These are phyloP conservation scores for Mesodorylaimus sp. DNA, from an alignment of 2,888 invertebrate genomes.

Conservation along the genomic window DNA sequence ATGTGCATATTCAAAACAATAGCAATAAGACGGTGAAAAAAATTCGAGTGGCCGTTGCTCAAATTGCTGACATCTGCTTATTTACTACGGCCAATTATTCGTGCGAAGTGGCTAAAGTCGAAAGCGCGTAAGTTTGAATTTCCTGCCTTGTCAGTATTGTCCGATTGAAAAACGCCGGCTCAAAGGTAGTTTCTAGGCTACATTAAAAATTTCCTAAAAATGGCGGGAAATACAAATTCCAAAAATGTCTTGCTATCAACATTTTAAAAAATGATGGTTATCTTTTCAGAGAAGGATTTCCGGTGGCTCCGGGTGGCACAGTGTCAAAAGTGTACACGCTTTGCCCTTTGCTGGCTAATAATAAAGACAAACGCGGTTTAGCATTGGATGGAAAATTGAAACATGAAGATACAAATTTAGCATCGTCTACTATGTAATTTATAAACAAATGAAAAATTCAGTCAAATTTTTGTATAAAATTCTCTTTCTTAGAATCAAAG, in stretches of 20 bases:
- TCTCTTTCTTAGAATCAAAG: too few relatives aligned
- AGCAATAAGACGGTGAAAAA: conserved; percentile 95
- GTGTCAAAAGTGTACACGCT: conserved; percentile 87
- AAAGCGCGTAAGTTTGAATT: conserved; percentile 70
- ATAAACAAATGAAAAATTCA: too few relatives aligned
- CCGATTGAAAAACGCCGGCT: conserved; percentile 6
- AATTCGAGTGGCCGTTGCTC: conserved; percentile 67
- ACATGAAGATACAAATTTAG: conserved; percentile 95
- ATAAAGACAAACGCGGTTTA: conserved; percentile 92
- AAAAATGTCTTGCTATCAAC: too few relatives aligned
- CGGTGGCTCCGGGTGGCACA: conserved; percentile 82
- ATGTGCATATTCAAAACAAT: conserved; percentile 97
- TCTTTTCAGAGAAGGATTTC: conserved; percentile 63
- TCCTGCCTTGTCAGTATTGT: background rate
- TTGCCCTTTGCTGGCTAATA: conserved; percentile 82
- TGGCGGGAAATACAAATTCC: too few relatives aligned
- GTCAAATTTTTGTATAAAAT: too few relatives aligned
- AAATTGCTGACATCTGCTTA: conserved; percentile 96
- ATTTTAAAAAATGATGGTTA: too few relatives aligned
- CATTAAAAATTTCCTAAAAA: too few relatives aligned
- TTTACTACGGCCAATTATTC: conserved; percentile 99
- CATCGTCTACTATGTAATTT: conserved; percentile 90
- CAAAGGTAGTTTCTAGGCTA: too few relatives aligned
- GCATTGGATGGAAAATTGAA: conserved; percentile 94
- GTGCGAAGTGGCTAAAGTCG: conserved; percentile 91